Evolutionary conservation across 2,888 invertebrate species (phyloP).

Genomic region (Elmis aenea): DNA sequence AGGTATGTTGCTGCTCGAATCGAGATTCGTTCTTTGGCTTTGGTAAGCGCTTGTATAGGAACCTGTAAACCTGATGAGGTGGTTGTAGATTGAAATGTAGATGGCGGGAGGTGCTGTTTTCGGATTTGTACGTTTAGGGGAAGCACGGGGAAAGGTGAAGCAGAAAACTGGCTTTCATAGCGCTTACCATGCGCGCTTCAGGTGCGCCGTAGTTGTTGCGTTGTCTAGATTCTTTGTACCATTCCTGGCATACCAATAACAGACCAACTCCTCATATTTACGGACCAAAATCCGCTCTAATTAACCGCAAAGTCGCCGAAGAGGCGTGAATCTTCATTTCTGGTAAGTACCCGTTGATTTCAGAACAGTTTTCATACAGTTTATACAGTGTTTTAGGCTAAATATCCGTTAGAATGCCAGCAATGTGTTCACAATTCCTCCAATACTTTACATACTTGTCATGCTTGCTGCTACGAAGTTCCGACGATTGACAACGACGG

Average conservation of each 20-base stretch:
- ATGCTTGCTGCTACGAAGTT: conserved; percentile 59
- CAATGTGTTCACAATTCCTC: conserved; percentile 70
- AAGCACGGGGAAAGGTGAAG: conserved; percentile 24
- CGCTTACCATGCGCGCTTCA: conserved; percentile 71
- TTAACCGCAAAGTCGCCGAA: conserved; percentile 57
- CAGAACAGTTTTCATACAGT: conserved; percentile 58
- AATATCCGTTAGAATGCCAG: conserved; percentile 66
- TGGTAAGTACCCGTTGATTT: conserved; percentile 66
- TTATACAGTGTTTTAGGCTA: conserved; percentile 54
- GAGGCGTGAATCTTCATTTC: conserved; percentile 60
- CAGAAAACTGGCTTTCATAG: conserved; percentile 52
- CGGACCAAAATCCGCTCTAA: conserved; percentile 64
- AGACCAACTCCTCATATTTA: conserved; percentile 68
- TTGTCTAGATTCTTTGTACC: conserved; percentile 97
- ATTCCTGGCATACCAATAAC: conserved; percentile 92
- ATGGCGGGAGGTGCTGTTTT: conserved; percentile 2
- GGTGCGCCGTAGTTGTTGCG: conserved; percentile 81
- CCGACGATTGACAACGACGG: conserved; percentile 43
- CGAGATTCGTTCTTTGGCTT: background rate
- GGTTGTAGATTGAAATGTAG: background rate
- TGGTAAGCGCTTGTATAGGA: background rate
- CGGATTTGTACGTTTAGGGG: background rate
- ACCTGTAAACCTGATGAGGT: background rate
- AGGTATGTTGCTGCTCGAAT: background rate
- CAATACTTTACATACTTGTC: conserved; percentile 76